These are phyloP conservation scores for Chionoecetes opilio DNA, from an alignment of 1,140 invertebrate genomes.

Conservation along the genomic window DNA sequence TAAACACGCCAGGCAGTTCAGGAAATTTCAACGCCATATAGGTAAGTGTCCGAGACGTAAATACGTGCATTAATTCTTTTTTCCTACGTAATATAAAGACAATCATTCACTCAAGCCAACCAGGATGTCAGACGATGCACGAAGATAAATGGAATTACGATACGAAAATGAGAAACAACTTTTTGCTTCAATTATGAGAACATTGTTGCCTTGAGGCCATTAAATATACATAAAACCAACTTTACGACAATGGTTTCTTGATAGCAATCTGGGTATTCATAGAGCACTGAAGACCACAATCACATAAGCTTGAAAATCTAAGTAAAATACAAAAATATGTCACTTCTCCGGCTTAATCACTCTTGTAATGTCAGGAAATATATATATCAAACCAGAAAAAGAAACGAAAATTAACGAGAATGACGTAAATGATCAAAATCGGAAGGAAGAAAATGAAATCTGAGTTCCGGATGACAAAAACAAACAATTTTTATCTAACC, in stretches of 20 bases:
- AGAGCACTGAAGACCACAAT: background rate
- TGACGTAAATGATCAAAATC: too few relatives aligned
- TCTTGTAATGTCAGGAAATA: background rate
- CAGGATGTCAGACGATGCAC: background rate
- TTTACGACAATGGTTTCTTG: background rate
- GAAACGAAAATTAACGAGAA: background rate
- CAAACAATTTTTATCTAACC: too few relatives aligned
- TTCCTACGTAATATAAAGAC: background rate
- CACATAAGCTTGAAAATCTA: background rate
- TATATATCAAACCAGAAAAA: background rate
- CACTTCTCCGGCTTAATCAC: background rate
- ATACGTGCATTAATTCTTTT: background rate
- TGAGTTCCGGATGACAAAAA: too few relatives aligned
- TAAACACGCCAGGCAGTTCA: conserved; percentile 14
- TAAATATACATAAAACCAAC: background rate
- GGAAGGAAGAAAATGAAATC: too few relatives aligned
- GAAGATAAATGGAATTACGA: background rate
- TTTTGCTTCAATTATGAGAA: background rate
- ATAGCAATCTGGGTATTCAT: background rate
- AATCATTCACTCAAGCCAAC: background rate
- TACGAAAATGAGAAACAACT: background rate
- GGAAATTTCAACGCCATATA: conserved; percentile 52
- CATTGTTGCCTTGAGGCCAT: background rate
- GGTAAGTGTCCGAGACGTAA: conserved; percentile 24
- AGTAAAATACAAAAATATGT: background rate